Percentiles rank a stretch among this genome's conserved stretches.
phyloP scores from a whole-genome alignment of 2,113 vertebrate species.

The Oostethus manadensis region DNA sequence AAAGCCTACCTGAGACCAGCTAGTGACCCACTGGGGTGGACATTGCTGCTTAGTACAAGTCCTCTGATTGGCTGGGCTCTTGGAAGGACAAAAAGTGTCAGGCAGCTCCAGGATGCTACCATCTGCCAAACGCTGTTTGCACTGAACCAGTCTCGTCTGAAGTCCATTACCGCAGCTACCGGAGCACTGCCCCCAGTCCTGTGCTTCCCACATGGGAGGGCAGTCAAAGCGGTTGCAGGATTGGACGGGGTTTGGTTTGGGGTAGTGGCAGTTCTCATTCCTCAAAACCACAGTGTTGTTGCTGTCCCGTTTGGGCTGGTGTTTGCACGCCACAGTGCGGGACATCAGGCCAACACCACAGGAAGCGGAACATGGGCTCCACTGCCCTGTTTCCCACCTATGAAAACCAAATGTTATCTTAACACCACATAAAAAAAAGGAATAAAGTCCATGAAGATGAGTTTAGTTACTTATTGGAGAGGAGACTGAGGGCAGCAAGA shows the following conservation, averaged over 20 bases:
- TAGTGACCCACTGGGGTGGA: constrained; percentile 80
- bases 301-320: constrained; percentile 74
- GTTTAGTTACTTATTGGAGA: too few species aligned
- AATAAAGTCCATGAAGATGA: too few species aligned
- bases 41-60: constrained; percentile 78
- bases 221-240: constrained; percentile 94
- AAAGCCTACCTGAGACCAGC: constrained; percentile 84
- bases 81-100: constrained; percentile 80
- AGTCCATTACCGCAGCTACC: constrained; percentile 82
- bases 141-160: constrained; percentile 75
- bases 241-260: constrained; percentile 81
- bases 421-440: background rate
- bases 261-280: constrained; percentile 77
- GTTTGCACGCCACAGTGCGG: constrained; percentile 80
- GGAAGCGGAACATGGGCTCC: constrained; percentile 87
- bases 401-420: constrained; percentile 9
- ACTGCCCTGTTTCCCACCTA: constrained; percentile 89
- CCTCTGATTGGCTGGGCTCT: constrained; percentile 67
- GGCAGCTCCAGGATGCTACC: constrained; percentile 86
- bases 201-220: constrained; percentile 84
- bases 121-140: constrained; percentile 87
- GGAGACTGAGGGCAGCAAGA: too few species aligned
- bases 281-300: constrained; percentile 76
- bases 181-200: constrained; percentile 90
- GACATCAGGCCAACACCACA: constrained; percentile 91